Evolutionary conservation across 2,888 invertebrate genomes (phyloP), one percentile per base, ranked within the genome.

Genomic region (Ochlodes sylvanus): DNA sequence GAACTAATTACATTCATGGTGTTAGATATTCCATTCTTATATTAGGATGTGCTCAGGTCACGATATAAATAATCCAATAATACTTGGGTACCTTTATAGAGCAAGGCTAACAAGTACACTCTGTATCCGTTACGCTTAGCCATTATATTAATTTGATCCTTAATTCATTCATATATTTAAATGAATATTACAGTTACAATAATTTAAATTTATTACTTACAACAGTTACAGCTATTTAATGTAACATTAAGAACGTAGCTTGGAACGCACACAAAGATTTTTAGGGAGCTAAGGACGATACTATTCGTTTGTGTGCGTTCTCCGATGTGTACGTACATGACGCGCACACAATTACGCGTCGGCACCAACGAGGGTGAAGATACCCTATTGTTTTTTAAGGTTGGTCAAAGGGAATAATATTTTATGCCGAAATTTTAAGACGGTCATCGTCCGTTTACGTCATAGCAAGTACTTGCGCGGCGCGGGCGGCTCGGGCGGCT

Each of bases 391-490:
- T 27, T 27, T 27, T 27, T 27, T 2, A 5, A 4, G 27, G 27
- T 27, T 27, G 27, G n/a, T n/a, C 19, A 19, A 57, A 42, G 41
- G 42, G 12, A 7, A 19, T 7, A 7, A 15, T 21, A 44, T 19
- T 38, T 32, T 21, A 19, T 50, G 14, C 63, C 50, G 32, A 42
- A 12, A 63, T 52, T 9, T 41, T 27, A 27, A 57, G 21, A 47
- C 54, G 66, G 52, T 56, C 70, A 81, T 72, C 76, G 70, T 60
- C 69, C 71, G 72, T 63, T 70, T 73, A 74, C 84, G 86, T 85
- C 81, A 83, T 72, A 64, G 69, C 41, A 41, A 47, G 38, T 65
- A 67, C 69, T 72, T 73, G 73, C 75, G 76, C 72, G 71, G 19
- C 50, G n/a, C n/a, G 15, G n/a, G n/a, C n/a, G n/a, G n/a, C n/a